Conservation (phyloP, 1,140 invertebrate species). For the Diabrotica virgifera region DNA sequence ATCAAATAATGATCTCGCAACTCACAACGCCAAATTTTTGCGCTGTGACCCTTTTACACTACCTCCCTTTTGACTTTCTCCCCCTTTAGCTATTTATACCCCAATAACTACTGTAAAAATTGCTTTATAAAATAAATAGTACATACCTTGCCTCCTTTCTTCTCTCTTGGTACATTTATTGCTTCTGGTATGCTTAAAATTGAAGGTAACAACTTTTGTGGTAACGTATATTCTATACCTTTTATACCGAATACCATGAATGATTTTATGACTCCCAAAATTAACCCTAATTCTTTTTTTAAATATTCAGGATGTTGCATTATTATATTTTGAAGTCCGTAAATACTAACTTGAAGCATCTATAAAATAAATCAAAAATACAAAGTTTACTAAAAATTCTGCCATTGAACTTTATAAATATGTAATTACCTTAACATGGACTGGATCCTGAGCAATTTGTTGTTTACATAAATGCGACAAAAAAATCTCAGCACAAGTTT, state of each 20-base stretch:
- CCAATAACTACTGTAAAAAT: no score
- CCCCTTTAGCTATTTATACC: no score
- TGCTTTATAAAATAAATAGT: not conserved
- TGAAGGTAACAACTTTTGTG: constrained; percentile 52
- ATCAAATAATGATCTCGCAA: no score
- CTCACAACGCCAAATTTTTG: no score
- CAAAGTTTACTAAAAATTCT: no score
- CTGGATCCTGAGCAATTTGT: constrained; percentile 16
- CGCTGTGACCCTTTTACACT: no score
- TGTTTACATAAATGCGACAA: constrained; percentile 23
- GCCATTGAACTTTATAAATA: no score
- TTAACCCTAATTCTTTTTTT: constrained; percentile 46
- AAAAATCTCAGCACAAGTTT: constrained; percentile 33
- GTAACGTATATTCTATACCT: constrained; percentile 39
- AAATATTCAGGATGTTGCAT: constrained; percentile 29
- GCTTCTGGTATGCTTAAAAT: constrained; percentile 55
- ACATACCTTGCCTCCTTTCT: constrained; percentile 47
- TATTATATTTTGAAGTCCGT: constrained; percentile 40
- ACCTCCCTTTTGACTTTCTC: no score
- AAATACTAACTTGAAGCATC: constrained; percentile 36
- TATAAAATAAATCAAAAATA: constrained; percentile 17
- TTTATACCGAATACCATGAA: constrained; percentile 54
- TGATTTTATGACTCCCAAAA: constrained; percentile 54
- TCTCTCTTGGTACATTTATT: constrained; percentile 44
- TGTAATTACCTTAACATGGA: constrained; percentile 30